Base-by-base conservation (phyloP, 2,888 invertebrate genomes). In the Cantharis flavilabris region DNA sequence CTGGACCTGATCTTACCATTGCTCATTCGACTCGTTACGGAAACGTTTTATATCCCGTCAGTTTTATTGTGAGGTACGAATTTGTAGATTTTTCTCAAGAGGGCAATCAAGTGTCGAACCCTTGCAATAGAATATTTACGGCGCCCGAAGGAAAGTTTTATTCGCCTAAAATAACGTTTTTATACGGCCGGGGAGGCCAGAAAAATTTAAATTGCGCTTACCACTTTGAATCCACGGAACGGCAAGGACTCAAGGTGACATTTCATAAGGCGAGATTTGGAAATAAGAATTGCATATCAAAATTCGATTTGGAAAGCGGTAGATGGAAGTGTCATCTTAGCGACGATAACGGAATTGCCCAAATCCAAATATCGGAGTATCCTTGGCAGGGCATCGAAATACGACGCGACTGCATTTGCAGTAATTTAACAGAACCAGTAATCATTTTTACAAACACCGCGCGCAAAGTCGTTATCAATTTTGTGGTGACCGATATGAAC, bases 181-280 rank as follows among this genome's bases (percentile, higher is more conserved):
- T 95, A 85, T 96, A 94, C 85, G 96, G 96, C 2, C 90, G 96
- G 82, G 96, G 96, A 13, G 96, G 96, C 1, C 92, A 94, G 18
- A 91, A 92, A 85, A 94, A 95, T 85, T 88, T 96, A 73, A 93
- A 92, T 77, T 96, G 96, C 86, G 90, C 92, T 79, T 91, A 95
- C 84, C 92, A 94, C 85, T 95, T 95, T 85, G 94, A 94, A 88
- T 93, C 93, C 0, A 91, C 91, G 80, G 90, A 91, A 72, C 91
- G 93, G 75, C 94, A 94, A 86, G 89, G 93, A 84, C 91, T 95
- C 75, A 93, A 93, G 85, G 87, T 95, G 79, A 92, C 92, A 62
- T 92, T 95, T 83, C 91, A 91, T n/a, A 92, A 91, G 84, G 93
- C 92, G 20, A 91, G 91, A 80, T 94, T 94, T 84, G 94, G 94